phyloP scores from a whole-genome alignment of 2,113 vertebrate genomes.

The Aphyosemion australe region DNA sequence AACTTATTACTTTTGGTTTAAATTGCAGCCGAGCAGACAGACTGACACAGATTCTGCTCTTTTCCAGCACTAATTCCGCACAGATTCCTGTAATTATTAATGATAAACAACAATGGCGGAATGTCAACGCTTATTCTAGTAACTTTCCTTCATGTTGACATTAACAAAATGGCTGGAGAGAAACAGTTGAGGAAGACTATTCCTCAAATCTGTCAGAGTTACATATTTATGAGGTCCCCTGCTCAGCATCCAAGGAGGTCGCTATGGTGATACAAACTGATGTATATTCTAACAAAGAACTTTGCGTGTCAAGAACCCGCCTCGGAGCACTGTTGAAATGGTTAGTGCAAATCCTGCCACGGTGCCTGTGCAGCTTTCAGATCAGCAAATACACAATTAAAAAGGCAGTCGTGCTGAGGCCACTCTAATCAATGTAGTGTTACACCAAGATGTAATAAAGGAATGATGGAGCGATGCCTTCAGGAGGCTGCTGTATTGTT shows the following conservation, averaged over 20 bases:
- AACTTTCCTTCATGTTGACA: slow-evolving; percentile 78
- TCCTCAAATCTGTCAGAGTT: slow-evolving; percentile 78
- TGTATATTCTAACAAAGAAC: slow-evolving; percentile 78
- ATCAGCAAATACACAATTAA: slow-evolving; percentile 75
- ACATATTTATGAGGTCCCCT: slow-evolving; percentile 80
- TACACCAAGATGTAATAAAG: slow-evolving; percentile 71
- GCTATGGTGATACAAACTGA: slow-evolving; percentile 74
- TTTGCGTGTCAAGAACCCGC: slow-evolving; percentile 68
- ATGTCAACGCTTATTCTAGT: slow-evolving; percentile 74
- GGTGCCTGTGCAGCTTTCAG: slow-evolving; percentile 48
- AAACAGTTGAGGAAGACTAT: slow-evolving; percentile 74
- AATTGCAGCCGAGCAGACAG: slow-evolving; percentile 43
- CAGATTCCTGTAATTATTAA: slow-evolving; percentile 66
- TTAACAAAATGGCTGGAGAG: slow-evolving; percentile 77
- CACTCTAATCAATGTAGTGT: slow-evolving; percentile 68
- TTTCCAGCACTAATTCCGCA: slow-evolving; percentile 49
- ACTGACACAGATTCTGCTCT: slow-evolving; percentile 28
- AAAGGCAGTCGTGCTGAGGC: slow-evolving; percentile 70
- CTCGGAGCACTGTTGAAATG: slow-evolving; percentile 66
- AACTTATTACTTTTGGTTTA: slow-evolving; percentile 32
- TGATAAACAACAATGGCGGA: slow-evolving; percentile 68
- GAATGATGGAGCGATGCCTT: slow-evolving; percentile 71
- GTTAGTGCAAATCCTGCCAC: slow-evolving; percentile 54
- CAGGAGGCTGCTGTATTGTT: slow-evolving; percentile 61
- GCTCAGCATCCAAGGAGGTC: slow-evolving; percentile 75